These are phyloP conservation scores for Drosophila grimshawi DNA, from an alignment of 1,140 invertebrate genomes.

Conservation along the genomic window DNA sequence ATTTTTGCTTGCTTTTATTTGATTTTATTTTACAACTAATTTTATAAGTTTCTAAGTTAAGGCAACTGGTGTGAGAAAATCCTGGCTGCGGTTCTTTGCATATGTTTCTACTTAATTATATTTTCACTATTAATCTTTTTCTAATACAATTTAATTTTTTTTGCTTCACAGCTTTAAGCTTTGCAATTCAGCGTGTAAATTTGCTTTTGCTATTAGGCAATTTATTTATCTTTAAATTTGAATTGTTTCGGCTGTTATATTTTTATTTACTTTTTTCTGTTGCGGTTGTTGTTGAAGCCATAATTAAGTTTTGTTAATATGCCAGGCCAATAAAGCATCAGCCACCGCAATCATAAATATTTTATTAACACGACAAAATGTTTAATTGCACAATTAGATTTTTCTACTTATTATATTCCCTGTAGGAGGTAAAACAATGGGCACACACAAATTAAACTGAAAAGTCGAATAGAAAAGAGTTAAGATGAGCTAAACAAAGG, in stretches of 20 bases:
- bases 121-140: conserved; percentile 4
- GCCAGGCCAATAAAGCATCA: conserved; percentile 62
- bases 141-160: conserved; percentile 10
- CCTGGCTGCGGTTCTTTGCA: conserved; percentile 51
- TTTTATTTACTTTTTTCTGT: conserved; percentile 14
- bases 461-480: not conserved
- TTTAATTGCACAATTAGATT: conserved; percentile 76
- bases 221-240: conserved; percentile 30
- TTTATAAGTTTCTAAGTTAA: conserved; percentile 33
- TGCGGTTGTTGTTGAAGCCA: conserved; percentile 11
- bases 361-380: conserved; percentile 78
- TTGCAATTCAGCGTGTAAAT: not conserved
- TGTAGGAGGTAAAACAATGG: not conserved
- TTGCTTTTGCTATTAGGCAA: conserved; percentile 4
- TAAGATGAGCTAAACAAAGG: not conserved
- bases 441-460: not conserved
- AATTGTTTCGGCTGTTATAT: conserved; percentile 27
- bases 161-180: not conserved
- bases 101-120: conserved; percentile 2
- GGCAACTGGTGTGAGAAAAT: conserved; percentile 23
- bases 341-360: conserved; percentile 72
- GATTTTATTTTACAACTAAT: conserved; percentile 22
- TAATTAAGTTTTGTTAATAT: conserved; percentile 79
- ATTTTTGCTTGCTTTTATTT: conserved; percentile 53
- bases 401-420: conserved; percentile 21